Base-by-base conservation (phyloP, 2,888 invertebrate species). In the Apotomis capreana region DNA sequence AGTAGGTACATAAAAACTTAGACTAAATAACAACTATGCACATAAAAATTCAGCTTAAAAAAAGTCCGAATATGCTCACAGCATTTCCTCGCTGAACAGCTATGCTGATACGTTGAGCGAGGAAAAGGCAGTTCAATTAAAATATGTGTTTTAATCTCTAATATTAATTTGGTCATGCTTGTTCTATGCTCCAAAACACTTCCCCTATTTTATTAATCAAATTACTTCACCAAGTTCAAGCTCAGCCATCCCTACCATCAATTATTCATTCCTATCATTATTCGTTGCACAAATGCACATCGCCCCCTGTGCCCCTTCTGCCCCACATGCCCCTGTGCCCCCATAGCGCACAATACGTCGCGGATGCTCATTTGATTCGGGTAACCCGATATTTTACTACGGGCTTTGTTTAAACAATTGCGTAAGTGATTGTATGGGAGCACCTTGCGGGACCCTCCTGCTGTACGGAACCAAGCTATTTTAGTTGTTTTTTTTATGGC, bases 331-430 rank as follows among this genome's bases (percentile, higher is more conserved):
- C 49, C 49, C 9, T 9, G 9, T 44, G 57, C 57, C 55, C 63
- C 71, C 86, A 87, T 88, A 87, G 85, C 84, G 86, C 81, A 81
- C 77, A 81, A 76, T 86, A 85, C 82, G 49, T 74, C 59, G 76
- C 73, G 80, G 84, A 84, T 86, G 86, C 76, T 88, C 88, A 85
- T 87, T 91, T 90, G 86, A 85, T 87, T 86, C 85, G 79, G 75
- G 73, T 87, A 92, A 92, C 83, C 76, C 77, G 92, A 92, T 92
- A 92, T 89, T 92, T 92, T 91, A 91, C 89, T 86, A 88, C 84
- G 82, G 85, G 82, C 85, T 86, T 91, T 92, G 92, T 92, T 91
- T 92, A 92, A 91, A 92, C 92, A 91, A 92, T 92, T 92, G 92
- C 89, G 90, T 89, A 89, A 92, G 92, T 91, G 91, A 91, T 90